Percentiles rank a stretch among this genome's conserved stretches.
Conservation (phyloP, 53 echinoderm and acorn worm genomes). For the Temnopleurus reevesii region DNA sequence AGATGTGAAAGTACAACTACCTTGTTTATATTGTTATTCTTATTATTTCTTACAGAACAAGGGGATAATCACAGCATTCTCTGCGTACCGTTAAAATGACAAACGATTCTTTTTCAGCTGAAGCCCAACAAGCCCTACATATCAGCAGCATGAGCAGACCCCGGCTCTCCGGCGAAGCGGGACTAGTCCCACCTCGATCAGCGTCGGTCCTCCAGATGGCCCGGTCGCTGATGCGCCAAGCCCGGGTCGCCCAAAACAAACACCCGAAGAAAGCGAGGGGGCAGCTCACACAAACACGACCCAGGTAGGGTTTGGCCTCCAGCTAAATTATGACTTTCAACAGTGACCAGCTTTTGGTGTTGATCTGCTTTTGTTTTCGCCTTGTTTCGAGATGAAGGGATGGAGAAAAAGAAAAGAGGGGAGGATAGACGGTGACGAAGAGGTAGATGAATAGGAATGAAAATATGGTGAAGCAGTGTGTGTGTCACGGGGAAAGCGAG, state of each 20-base stretch:
- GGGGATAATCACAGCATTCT: too few species aligned
- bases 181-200: background rate
- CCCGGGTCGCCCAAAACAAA: constrained; percentile 49
- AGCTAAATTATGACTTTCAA: constrained; percentile 59
- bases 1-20: too few species aligned
- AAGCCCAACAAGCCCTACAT: too few species aligned
- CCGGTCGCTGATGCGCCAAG: background rate
- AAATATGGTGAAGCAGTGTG: background rate
- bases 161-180: background rate
- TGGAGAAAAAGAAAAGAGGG: background rate
- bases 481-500: background rate
- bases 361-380: constrained; percentile 46
- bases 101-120: too few species aligned
- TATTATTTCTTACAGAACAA: too few species aligned
- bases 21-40: too few species aligned
- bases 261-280: constrained; percentile 24
- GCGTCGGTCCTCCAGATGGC: constrained; percentile 2
- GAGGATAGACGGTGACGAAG: background rate
- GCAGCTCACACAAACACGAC: constrained; percentile 42
- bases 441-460: constrained; percentile 7
- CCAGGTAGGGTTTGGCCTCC: constrained; percentile 24
- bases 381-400: constrained; percentile 46
- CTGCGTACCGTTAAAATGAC: too few species aligned
- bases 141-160: background rate
- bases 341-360: constrained; percentile 57